Conservation (phyloP, 2,797 vertebrate species). For the Sparidentex hasta region DNA sequence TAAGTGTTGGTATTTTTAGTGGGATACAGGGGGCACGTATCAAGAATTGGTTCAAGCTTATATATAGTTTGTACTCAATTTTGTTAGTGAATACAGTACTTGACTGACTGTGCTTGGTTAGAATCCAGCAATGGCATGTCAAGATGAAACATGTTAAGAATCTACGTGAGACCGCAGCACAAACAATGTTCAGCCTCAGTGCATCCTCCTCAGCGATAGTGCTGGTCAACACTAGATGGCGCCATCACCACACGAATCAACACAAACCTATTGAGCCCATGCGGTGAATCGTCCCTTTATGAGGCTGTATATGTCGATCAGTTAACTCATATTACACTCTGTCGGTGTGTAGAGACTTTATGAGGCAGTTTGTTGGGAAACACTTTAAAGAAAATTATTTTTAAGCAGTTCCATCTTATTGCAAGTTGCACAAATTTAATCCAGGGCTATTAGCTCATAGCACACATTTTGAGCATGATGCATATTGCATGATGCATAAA, state of each 20-base stretch:
- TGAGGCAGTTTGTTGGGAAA: neutral
- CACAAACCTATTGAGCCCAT: too few species aligned
- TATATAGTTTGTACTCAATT: neutral
- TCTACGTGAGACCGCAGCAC: neutral
- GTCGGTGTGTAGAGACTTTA: neutral
- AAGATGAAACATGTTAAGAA: neutral
- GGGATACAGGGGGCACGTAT: neutral
- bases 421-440: neutral
- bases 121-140: neutral
- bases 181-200: neutral
- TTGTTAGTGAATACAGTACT: neutral
- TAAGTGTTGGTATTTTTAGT: neutral
- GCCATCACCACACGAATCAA: constrained; percentile 26
- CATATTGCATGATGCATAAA: neutral
- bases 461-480: neutral
- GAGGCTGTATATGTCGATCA: neutral
- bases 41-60: neutral
- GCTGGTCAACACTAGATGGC: constrained; percentile 56
- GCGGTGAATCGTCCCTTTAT: neutral
- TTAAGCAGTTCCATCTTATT: neutral
- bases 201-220: neutral
- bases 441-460: neutral
- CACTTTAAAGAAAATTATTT: neutral
- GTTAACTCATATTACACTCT: neutral
- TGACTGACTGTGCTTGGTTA: neutral